Base-by-base conservation (phyloP, 2,888 invertebrate genomes). In the Imbricaverruca yamaguchii region DNA sequence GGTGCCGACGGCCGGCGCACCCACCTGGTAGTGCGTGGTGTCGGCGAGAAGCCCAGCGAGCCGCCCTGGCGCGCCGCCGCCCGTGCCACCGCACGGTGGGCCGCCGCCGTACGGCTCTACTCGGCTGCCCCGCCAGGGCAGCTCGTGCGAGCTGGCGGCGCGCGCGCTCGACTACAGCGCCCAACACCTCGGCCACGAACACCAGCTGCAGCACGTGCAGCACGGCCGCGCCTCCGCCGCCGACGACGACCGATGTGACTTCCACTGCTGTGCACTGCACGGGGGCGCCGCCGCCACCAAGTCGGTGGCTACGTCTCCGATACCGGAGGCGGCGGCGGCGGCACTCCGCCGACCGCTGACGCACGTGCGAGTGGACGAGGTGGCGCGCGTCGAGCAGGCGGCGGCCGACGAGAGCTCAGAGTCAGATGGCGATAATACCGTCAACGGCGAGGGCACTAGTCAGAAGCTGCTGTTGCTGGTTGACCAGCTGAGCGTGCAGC, bases 181-280 rank as follows among this genome's bases (percentile, higher is more conserved):
- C 39, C 39, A 39, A 1, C 39, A 39, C 39, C 39, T 39, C 39
- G 39, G 39, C 39, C 39, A 39, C 39, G 39, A 39, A 39, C 39
- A 39, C 39, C 39, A 39, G 39, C 39, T 39, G 39, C 81, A 93
- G 86, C 93, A 93, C 89, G 91, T 93, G 87, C 93, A 94, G 88
- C 90, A 89, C 85, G 93, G 81, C 57, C 81, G 81, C 79, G 81
- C 82, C 63, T 81, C 83, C 13, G 83, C 82, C 63, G 83, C 84
- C 13, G 83, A 83, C 25, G 82, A 82, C 63, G 83, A 83, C 65
- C 84, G 95, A 88, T 96, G 96, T 90, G 96, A 96, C 89, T 96
- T 96, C 89, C 96, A 96, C 88, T 96, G 96, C 89, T 96, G 96
- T 89, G 94, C 96, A 84, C 90, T 96, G 85, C 96, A 96, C 90